Evolutionary conservation across 2,888 invertebrate genomes (phyloP), one percentile per base, ranked within the genome.

Genomic region (Crematogaster levior): DNA sequence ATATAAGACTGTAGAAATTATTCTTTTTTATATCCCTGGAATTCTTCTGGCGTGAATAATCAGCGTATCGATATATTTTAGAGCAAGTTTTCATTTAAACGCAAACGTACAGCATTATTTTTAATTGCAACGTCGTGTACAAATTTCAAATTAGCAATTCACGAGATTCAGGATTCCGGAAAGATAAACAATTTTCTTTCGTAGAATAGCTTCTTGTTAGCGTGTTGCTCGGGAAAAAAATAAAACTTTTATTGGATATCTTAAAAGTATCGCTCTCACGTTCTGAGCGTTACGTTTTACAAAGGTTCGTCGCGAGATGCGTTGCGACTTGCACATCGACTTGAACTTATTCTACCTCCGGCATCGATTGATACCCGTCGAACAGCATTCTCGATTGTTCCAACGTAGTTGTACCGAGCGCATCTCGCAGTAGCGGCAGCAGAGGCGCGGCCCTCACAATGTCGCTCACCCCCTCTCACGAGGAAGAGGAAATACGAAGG

Each of bases 341-440:
- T 79, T 24, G 68, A 43, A 68, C 66, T 68, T 56, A 58, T 24
- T n/a, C 9, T 56, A 56, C 12, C 40, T 56, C 18, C 66, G 21
- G 56, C 77, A 79, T 79, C 77, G 77, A 79, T 68, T 79, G 77
- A 79, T 79, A 68, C 43, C 77, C 77, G 77, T 68, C 77, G 77
- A 77, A 66, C 56, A 43, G 66, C 66, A 66, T 79, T 34, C 77
- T 58, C 68, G 77, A 79, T 79, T 79, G 77, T 79, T 79, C 77
- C 21, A 43, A 43, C 56, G 43, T 79, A 68, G 77, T 43, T 56
- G 68, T 43, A 21, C 43, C 77, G 56, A 56, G 53, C 56, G 77
- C 30, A 34, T 4, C 18, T 40, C 56, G 34, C 46, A n/a, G 77
- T n/a, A n/a, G 43, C 21, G 18, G 40, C 15, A 5, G 12, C 73